Conservation (phyloP, 2,888 invertebrate species). For the Caenorhabditis macrosperma region DNA sequence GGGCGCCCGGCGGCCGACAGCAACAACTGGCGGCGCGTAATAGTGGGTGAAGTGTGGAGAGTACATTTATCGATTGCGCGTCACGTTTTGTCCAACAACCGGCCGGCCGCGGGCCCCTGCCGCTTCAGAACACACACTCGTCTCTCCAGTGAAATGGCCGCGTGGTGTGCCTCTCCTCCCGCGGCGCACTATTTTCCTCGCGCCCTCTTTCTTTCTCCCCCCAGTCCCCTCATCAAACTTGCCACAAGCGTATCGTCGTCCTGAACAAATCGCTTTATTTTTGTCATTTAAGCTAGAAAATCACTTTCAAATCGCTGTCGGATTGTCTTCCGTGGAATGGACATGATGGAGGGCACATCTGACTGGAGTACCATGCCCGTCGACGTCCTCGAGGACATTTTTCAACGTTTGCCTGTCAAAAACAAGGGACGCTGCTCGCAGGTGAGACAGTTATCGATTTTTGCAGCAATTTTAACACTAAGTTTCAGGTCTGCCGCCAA, state of each 20-base stretch:
- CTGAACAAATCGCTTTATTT: background rate
- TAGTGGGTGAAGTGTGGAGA: slow-evolving; percentile 10
- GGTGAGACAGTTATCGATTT: slow-evolving; percentile 81
- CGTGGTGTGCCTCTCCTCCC: slow-evolving; percentile 8
- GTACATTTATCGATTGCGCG: slow-evolving; percentile 16
- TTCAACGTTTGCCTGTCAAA: slow-evolving; percentile 85
- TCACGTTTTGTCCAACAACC: slow-evolving; percentile 4
- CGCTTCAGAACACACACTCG: slow-evolving; percentile 1
- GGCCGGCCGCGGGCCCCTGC: slow-evolving; percentile 5
- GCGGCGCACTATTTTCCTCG: slow-evolving; percentile 13
- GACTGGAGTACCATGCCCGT: slow-evolving; percentile 86
- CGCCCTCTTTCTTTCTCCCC: slow-evolving; percentile 6
- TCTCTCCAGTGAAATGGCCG: slow-evolving; percentile 32
- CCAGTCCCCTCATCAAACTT: slow-evolving; percentile 29
- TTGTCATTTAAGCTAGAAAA: background rate
- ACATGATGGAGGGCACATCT: slow-evolving; percentile 22
- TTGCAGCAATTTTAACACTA: background rate
- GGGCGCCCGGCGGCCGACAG: background rate
- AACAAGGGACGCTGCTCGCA: slow-evolving; percentile 87
- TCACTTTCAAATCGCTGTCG: background rate
- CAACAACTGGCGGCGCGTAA: background rate
- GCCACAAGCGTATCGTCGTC: slow-evolving; percentile 23
- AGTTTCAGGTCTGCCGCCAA: slow-evolving; percentile 81
- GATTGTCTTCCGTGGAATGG: background rate
- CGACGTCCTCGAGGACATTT: slow-evolving; percentile 86